phyloP scores from a whole-genome alignment of 2,113 vertebrate genomes.

The Macquaria australasica region DNA sequence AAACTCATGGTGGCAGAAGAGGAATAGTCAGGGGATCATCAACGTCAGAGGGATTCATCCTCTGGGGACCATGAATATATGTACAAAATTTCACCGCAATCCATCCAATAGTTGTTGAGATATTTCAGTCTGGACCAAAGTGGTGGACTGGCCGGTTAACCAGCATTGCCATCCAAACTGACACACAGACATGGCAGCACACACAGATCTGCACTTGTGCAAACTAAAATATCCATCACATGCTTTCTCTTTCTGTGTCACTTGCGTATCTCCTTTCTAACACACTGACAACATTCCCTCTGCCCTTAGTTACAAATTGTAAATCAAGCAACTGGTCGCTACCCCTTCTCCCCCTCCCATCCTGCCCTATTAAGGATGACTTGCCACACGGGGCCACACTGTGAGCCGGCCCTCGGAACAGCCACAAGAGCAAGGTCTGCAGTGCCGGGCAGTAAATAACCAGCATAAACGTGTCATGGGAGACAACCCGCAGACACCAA shows the following conservation, averaged over 20 bases:
- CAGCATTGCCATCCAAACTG: neutral
- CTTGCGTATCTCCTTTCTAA: neutral
- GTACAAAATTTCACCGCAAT: neutral
- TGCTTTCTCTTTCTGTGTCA: conserved; percentile 2
- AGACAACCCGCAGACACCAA: conserved; percentile 76
- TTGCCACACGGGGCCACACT: conserved; percentile 44
- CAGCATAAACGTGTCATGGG: conserved; percentile 74
- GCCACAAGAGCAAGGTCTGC: conserved; percentile 65
- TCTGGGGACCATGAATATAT: neutral
- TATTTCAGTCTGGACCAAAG: conserved; percentile 21
- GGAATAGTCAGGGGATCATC: neutral
- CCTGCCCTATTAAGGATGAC: conserved; percentile 48
- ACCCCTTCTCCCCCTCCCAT: neutral
- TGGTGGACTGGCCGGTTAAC: neutral
- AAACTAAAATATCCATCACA: conserved; percentile 21
- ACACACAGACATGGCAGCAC: neutral
- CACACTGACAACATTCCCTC: conserved; percentile 3
- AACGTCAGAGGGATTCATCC: neutral
- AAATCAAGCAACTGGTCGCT: conserved; percentile 36
- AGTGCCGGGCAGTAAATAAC: conserved; percentile 77
- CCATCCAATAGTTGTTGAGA: neutral
- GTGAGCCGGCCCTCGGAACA: conserved; percentile 38
- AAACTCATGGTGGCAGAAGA: too few species aligned
- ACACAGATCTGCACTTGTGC: neutral
- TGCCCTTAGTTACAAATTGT: neutral